Evolutionary conservation across 2,888 invertebrate species (phyloP).

Genomic region (Caenorhabditis afra): DNA sequence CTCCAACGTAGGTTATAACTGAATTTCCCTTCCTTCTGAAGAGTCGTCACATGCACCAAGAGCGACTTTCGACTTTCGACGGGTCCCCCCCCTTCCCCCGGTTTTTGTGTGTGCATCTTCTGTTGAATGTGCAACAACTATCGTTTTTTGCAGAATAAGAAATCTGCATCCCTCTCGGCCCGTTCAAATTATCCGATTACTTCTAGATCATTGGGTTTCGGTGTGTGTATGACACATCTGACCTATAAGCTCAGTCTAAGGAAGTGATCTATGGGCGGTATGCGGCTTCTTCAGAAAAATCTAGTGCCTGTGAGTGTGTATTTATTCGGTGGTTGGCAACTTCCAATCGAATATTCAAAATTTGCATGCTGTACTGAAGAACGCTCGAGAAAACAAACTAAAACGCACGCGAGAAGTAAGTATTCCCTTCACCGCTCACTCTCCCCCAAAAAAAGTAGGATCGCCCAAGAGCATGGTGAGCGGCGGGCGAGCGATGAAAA

Average conservation of each 20-base stretch:
- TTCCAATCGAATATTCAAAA: constrained; percentile 40
- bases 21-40: constrained; percentile 28
- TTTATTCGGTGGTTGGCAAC: background rate
- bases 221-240: constrained; percentile 2
- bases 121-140: too few species aligned
- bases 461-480: too few species aligned
- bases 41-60: constrained; percentile 42
- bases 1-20: constrained; percentile 51
- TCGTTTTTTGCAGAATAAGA: too few species aligned
- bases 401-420: constrained; percentile 37
- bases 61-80: constrained; percentile 44
- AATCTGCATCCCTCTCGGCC: too few species aligned
- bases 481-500: constrained; percentile 18
- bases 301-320: background rate
- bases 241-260: constrained; percentile 4
- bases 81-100: background rate
- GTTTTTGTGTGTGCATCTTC: too few species aligned
- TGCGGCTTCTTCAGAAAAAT: background rate
- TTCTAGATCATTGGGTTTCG: constrained; percentile 10
- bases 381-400: constrained; percentile 37
- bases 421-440: constrained; percentile 9
- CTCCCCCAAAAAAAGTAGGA: background rate
- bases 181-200: constrained; percentile 1
- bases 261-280: background rate
- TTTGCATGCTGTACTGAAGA: constrained; percentile 13